These are phyloP conservation scores for Galendromus occidentalis DNA, from an alignment of 1,140 invertebrate genomes.

Conservation along the genomic window DNA sequence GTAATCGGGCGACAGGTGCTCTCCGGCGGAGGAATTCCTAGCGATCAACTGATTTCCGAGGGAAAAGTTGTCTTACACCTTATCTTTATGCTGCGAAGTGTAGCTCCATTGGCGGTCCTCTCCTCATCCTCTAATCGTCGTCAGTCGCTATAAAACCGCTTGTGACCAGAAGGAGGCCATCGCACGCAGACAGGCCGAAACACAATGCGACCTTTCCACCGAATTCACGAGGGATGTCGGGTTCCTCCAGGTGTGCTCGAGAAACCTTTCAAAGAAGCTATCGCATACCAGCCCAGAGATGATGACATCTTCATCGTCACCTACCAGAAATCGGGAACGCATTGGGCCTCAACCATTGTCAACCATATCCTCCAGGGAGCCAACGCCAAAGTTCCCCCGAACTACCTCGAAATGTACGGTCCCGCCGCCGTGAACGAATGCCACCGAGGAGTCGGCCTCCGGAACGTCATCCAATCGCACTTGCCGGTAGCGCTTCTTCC, in stretches of 20 bases:
- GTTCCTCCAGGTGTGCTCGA: not conserved
- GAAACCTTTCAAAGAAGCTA: not conserved
- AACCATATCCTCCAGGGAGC: not conserved
- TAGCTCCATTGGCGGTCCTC: too few species aligned
- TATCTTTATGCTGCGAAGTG: too few species aligned
- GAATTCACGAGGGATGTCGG: not conserved
- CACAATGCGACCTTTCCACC: not conserved
- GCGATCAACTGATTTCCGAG: too few species aligned
- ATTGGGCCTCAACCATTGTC: not conserved
- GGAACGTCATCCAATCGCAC: not conserved
- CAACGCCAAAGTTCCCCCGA: not conserved
- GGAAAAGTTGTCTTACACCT: too few species aligned
- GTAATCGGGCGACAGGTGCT: too few species aligned
- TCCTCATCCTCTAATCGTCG: too few species aligned
- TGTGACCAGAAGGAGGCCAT: too few species aligned
- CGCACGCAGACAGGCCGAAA: not conserved
- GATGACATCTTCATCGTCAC: constrained; percentile 3
- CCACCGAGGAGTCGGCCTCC: not conserved
- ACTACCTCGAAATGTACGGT: not conserved
- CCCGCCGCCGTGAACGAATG: not conserved
- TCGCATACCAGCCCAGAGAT: not conserved
- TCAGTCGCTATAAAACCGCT: too few species aligned
- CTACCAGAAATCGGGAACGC: not conserved
- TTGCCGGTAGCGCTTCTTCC: not conserved
- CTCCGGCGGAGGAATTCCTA: too few species aligned